These are phyloP conservation scores for Cyrtodaria siliqua DNA, from an alignment of 2,888 invertebrate species.

Conservation along the genomic window DNA sequence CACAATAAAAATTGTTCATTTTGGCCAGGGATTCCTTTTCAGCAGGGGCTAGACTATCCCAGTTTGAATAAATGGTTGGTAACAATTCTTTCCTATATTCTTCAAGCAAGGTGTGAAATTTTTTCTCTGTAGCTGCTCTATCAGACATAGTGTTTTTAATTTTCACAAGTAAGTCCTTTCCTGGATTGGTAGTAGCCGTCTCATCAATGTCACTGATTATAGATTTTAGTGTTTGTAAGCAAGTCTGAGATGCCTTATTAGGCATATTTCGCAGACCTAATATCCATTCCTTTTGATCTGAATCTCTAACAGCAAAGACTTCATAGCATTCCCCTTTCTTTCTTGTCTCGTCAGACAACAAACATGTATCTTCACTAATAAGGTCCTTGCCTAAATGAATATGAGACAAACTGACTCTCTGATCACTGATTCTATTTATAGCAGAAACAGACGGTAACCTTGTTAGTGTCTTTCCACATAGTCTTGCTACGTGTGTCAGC, in stretches of 20 bases:
- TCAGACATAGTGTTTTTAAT: conserved; percentile 53
- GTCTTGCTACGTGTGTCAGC: conserved; percentile 16
- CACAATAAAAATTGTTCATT: conserved; percentile 14
- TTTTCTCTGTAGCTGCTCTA: conserved; percentile 26
- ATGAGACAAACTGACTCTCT: conserved; percentile 36
- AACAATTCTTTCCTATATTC: conserved; percentile 17
- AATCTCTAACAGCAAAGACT: conserved; percentile 38
- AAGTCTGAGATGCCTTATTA: conserved; percentile 19
- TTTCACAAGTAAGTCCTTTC: conserved; percentile 12
- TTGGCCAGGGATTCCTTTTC: conserved; percentile 2
- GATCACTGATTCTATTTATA: conserved; percentile 41
- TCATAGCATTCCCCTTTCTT: conserved; percentile 36
- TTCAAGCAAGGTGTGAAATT: conserved; percentile 12
- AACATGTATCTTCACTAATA: conserved; percentile 6
- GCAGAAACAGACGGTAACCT: conserved; percentile 30
- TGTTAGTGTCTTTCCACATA: conserved; percentile 31
- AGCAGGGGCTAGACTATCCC: conserved; percentile 8
- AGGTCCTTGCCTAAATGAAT: conserved; percentile 26
- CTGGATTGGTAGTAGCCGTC: conserved; percentile 9
- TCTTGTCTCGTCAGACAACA: conserved; percentile 35
- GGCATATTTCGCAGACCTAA: conserved; percentile 33
- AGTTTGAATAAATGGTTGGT: conserved; percentile 9
- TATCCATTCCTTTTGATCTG: conserved; percentile 35
- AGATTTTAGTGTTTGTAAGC: conserved; percentile 18
- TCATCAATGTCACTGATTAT: conserved; percentile 29